Evolutionary conservation across 2,113 vertebrate species (phyloP), one percentile per base, ranked within the genome.

Genomic region (Triplophysa dalaica): DNA sequence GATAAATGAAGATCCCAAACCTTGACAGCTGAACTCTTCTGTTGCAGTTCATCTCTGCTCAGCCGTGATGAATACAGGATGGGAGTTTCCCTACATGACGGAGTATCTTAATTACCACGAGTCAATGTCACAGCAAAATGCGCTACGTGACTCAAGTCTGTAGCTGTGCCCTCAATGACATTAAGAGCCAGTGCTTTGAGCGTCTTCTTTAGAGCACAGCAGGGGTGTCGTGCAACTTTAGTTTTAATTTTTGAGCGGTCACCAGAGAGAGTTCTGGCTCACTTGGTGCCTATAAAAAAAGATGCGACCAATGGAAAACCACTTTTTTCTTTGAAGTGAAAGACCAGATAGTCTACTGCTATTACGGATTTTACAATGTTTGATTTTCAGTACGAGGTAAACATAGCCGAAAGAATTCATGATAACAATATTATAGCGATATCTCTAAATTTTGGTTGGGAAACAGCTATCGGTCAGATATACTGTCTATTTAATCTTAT

Each of bases 61-160:
- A 50, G 74, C 45, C 26, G 33, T 65, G 74, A 81, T 68, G 45
- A 64, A 63, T 64, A 64, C 68, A 72, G 21, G 48, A 73, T 65
- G 21, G 78, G 69, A 64, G 54, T 73, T 54, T 73, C 69, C 54
- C 26, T 38, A 77, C 74, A 50, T 75, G 79, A 75, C 63, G 45
- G 50, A 75, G 62, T 48, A 33, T 56, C 41, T 81, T 50, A 56
- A 75, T 81, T 60, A 81, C 63, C 10, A 62, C n/a, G 11, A 22
- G 41, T 41, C 65, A 61, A 48, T 70, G 67, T 70, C 70, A 75
- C n/a, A 54, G 19, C 22, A 17, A 62, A 4, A 8, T 38, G 24
- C 6, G 45, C 24, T 64, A 77, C 62, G 17, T 64, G 73, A 75
- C 73, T 75, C 21, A 8, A 50, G 87, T 89, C 87, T 85, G 85